Percentiles rank a stretch among this genome's conserved stretches.
Evolutionary conservation across 1,140 invertebrate species (phyloP).

Genomic region (Papilio helenus): DNA sequence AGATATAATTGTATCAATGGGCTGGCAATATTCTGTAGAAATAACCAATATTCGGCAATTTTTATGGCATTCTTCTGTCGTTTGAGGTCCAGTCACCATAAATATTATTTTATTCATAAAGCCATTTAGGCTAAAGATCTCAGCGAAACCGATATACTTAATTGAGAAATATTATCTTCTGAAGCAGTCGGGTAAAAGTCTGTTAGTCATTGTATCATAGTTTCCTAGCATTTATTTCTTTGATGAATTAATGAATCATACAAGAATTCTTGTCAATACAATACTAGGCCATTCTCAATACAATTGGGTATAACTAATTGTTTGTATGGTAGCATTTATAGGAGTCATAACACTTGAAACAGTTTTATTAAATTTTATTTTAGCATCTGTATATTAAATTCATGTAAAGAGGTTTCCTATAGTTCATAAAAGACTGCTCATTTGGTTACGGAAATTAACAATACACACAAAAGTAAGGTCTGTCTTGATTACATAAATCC

Average conservation of each 20-base stretch:
- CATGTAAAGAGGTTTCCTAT: not conserved
- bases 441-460: too few relatives aligned
- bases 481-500: too few relatives aligned
- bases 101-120: not conserved
- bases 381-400: not conserved
- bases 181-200: not conserved
- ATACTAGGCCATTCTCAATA: conserved; percentile 10
- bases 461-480: too few relatives aligned
- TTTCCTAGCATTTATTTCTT: not conserved
- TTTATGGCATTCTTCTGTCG: too few relatives aligned
- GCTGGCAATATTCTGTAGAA: too few relatives aligned
- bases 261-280: not conserved
- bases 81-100: not conserved
- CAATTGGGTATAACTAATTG: not conserved
- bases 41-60: too few relatives aligned
- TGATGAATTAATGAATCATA: conserved; percentile 4
- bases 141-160: not conserved
- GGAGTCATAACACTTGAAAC: not conserved
- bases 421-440: too few relatives aligned
- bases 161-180: not conserved
- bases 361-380: not conserved
- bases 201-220: not conserved
- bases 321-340: not conserved
- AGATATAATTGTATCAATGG: too few relatives aligned
- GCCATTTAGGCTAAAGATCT: not conserved